phyloP scores from a whole-genome alignment of 2,888 invertebrate genomes.

The Ornithoptera priamus region DNA sequence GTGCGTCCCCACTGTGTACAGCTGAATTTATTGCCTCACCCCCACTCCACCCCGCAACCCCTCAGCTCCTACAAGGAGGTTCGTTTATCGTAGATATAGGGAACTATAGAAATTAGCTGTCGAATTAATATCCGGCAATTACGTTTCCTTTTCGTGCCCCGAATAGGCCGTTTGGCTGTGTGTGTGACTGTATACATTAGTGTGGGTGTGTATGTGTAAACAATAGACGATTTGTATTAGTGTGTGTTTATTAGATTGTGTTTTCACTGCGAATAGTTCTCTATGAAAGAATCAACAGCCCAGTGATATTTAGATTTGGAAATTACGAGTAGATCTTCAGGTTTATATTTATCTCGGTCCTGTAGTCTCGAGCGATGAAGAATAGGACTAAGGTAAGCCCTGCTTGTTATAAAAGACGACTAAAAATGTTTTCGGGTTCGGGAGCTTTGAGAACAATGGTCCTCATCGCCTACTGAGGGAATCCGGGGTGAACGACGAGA shows the following conservation, averaged over 20 bases:
- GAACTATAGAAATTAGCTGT: slow-evolving; percentile 51
- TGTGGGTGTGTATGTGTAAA: slow-evolving; percentile 13
- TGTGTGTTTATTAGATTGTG: not conserved
- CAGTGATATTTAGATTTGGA: no score
- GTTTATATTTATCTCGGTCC: no score
- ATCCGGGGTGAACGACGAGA: no score
- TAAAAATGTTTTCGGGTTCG: no score
- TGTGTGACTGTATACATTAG: not conserved
- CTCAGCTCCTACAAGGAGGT: slow-evolving; percentile 35
- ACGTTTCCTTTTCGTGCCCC: slow-evolving; percentile 44
- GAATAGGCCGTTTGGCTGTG: slow-evolving; percentile 24
- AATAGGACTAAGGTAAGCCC: no score
- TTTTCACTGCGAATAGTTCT: no score
- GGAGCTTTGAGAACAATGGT: no score
- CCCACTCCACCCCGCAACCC: slow-evolving; percentile 4
- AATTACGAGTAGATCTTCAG: no score
- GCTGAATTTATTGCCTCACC: slow-evolving; percentile 48
- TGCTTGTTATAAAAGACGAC: no score
- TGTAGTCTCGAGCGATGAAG: no score
- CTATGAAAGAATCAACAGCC: no score
- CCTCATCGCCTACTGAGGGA: no score
- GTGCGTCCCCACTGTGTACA: slow-evolving; percentile 42
- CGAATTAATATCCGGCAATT: slow-evolving; percentile 58
- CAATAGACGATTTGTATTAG: slow-evolving; percentile 4
- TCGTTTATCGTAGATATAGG: slow-evolving; percentile 39